These are phyloP conservation scores for Melinopterus prodromus DNA, from an alignment of 2,888 invertebrate genomes.

Conservation along the genomic window DNA sequence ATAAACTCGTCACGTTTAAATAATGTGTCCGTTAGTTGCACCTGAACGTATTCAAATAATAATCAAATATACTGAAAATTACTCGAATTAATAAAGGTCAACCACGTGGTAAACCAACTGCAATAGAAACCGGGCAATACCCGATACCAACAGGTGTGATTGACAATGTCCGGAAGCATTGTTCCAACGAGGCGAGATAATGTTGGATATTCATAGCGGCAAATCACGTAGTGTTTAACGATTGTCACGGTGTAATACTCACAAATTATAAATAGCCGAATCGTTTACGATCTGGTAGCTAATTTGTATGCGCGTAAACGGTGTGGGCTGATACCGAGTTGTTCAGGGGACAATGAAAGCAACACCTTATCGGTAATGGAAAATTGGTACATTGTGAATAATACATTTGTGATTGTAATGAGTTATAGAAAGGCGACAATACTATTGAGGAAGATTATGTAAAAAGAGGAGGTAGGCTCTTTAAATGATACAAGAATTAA, in stretches of 20 bases:
- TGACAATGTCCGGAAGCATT: slow-evolving; percentile 4
- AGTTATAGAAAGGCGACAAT: neutral
- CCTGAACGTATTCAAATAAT: no score
- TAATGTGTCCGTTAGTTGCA: no score
- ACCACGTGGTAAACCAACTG: neutral
- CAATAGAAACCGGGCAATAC: neutral
- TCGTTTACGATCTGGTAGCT: slow-evolving; percentile 4
- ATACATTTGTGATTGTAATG: neutral
- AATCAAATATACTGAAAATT: no score
- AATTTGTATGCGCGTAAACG: slow-evolving; percentile 4
- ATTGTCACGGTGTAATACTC: neutral
- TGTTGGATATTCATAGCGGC: neutral
- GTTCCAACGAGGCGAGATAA: neutral
- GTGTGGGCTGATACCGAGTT: neutral
- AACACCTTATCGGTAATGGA: neutral
- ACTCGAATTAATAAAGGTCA: neutral
- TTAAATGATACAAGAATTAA: no score
- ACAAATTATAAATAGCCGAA: slow-evolving; percentile 4
- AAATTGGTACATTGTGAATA: neutral
- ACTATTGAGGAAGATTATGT: neutral
- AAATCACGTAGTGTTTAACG: neutral
- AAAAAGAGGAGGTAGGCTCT: neutral
- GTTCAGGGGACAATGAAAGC: neutral
- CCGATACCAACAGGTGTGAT: neutral
- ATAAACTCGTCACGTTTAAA: no score